Evolutionary conservation across 2,797 vertebrate species (phyloP), one percentile per base, ranked within the genome.

Genomic region (Muscicapa comitata): DNA sequence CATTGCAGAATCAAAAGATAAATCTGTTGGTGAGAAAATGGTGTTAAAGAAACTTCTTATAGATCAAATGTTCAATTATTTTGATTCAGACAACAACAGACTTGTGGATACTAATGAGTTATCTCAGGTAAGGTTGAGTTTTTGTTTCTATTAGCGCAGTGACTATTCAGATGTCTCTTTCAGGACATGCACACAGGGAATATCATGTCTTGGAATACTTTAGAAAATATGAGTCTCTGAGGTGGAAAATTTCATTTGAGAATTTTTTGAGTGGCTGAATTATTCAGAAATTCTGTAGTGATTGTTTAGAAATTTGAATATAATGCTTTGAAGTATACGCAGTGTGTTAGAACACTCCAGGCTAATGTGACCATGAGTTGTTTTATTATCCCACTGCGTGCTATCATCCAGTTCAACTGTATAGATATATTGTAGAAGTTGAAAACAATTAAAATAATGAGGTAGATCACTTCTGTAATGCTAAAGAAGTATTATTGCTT

Each of bases 41-140:
- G 92, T 94, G 17, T 97, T 97, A 89, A 99, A 98, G 96, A 99
- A 99, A 96, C 90, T 98, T 55, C 97, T 99, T 86, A 98, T 99
- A 63, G 99, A 99, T 93, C 92, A 98, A 63, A 98, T 99, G 98
- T 99, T 99, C 97, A 98, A 98, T 84, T 98, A 98, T 96, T 99
- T 99, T 93, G 99, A 99, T 89, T 98, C 98, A 9, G 98, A 99
- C 93, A 98, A 94, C 76, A 99, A 97, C 11, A 98, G 98, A 91
- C 97, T 98, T 88, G 97, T 99, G 90, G 99, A 99, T 84, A 98
- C 96, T 95, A 98, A 98, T 15, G 99, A 99, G 95, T 97, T 99
- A 88, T 99, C 98, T 94, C 99, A 99, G 99, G 99, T 99, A 97
- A 95, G 81, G 11, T 73, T 48, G 70, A 28, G 5, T 7, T 90